Evolutionary conservation across 30 jellyfish, hydroid and myxozoan species (phyloP).

Genomic region (Sanderia malayensis): DNA sequence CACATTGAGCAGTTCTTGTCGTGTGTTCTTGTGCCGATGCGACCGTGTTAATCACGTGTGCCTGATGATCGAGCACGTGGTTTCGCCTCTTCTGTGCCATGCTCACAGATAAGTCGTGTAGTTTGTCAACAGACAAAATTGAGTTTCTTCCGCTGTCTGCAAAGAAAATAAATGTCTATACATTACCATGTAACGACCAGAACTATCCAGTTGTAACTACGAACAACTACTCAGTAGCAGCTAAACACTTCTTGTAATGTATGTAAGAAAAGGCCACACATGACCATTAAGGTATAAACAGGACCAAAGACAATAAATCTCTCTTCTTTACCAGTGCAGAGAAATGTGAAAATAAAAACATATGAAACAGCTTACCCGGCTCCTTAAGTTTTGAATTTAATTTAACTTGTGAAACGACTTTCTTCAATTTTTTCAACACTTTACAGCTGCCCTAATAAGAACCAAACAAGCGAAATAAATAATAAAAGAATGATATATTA

Average conservation of each 20-base stretch:
- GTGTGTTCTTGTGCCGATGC: conserved; percentile 34
- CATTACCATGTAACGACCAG: too few species aligned
- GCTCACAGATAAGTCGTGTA: conserved; percentile 50
- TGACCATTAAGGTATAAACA: too few species aligned
- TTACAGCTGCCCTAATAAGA: conserved; percentile 63
- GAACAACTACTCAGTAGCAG: too few species aligned
- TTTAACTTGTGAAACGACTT: conserved; percentile 31
- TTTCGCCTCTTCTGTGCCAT: conserved; percentile 51
- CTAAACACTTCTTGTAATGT: too few species aligned
- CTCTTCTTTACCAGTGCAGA: too few species aligned
- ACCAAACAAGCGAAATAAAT: too few species aligned
- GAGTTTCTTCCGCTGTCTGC: conserved; percentile 25
- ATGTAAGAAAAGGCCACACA: too few species aligned
- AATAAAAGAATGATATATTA: too few species aligned
- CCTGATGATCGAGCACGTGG: conserved; percentile 41
- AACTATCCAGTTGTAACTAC: too few species aligned
- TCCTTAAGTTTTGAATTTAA: conserved; percentile 14
- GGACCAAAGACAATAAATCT: too few species aligned
- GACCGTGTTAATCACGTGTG: conserved; percentile 38
- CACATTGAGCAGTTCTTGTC: neutral
- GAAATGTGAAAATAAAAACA: too few species aligned
- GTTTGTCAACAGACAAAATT: conserved; percentile 32
- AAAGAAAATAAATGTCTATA: neutral
- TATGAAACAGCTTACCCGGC: conserved; percentile 6
- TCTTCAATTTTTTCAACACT: conserved; percentile 50